Evolutionary conservation across 2,113 vertebrate species (phyloP), one percentile per base, ranked within the genome.

Genomic region (Hippocampus guttulatus): DNA sequence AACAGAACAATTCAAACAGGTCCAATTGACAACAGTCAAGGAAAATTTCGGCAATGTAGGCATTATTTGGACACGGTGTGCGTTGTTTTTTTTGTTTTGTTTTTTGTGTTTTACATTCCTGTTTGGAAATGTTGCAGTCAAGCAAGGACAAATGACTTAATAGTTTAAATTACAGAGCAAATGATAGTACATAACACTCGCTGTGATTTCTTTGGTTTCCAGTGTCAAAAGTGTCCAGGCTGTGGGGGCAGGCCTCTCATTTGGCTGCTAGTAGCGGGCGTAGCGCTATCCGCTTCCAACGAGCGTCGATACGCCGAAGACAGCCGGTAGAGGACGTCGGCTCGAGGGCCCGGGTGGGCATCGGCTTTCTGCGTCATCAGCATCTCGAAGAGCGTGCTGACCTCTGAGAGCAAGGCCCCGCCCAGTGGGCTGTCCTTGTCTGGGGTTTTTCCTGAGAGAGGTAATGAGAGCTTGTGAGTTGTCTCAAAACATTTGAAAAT

Each of bases 361-460:
- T 94, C 92, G 0, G 92, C 88, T 78, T 93, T 94, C 90, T 95
- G 95, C 0, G 92, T 93, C 89, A 97, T 86, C 76, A 98, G 89
- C 94, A 97, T 93, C 84, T 98, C 95, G 2, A 98, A 92, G 73
- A 98, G 91, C 0, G 93, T 94, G 90, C 95, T 97, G 91, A 98
- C 97, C 88, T 98, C 96, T 0, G 94, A 96, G 33, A 98, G 89
- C 76, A 97, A 14, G 83, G 94, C 86, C 80, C 89, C 95, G 51
- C 94, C 93, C 84, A 96, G 87, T 3, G 89, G 87, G 0, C 85
- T 87, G 62, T 91, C 90, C 80, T 84, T 90, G 49, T 91, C 92
- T 2, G 85, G 86, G 20, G 71, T 75, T 83, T 98, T 90, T 70
- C 88, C 88, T 90, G 63, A 43, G 51, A 47, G 62, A 9, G 16